Evolutionary conservation across 2,888 invertebrate species (phyloP).

Genomic region (Patella caerulea): DNA sequence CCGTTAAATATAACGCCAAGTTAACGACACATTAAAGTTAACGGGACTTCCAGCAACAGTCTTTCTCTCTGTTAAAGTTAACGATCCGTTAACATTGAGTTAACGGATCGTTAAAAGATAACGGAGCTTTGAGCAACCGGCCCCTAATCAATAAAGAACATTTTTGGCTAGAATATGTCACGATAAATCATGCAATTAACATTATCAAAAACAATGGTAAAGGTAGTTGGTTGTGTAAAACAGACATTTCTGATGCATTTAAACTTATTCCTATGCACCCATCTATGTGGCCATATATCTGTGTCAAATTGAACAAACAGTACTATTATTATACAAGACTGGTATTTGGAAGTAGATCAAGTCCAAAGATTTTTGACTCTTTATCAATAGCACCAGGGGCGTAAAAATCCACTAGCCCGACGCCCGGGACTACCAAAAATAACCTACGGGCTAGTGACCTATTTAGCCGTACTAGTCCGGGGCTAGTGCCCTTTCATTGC

Average conservation of each 20-base stretch:
- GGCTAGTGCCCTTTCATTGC: no score
- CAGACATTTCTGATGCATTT: background rate
- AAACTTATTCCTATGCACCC: background rate
- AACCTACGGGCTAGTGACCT: no score
- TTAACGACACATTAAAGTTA: no score
- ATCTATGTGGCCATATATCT: slow-evolving; percentile 4
- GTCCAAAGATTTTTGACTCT: slow-evolving; percentile 23
- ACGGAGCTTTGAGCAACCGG: no score
- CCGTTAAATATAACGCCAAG: no score
- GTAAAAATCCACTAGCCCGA: no score
- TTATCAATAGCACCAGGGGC: slow-evolving; percentile 13
- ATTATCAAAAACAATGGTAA: background rate
- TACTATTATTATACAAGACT: slow-evolving; percentile 22
- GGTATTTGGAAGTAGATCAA: slow-evolving; percentile 17
- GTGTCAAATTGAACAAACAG: background rate
- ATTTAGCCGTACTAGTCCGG: no score
- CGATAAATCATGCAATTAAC: background rate
- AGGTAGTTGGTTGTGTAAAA: background rate
- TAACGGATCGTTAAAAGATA: no score
- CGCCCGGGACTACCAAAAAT: no score
- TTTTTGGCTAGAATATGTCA: background rate
- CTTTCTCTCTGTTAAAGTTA: no score
- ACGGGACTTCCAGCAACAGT: no score
- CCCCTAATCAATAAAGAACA: background rate
- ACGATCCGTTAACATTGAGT: no score